Evolutionary conservation across 2,797 vertebrate genomes (phyloP), one percentile per base, ranked within the genome.

Genomic region (Gila robusta): DNA sequence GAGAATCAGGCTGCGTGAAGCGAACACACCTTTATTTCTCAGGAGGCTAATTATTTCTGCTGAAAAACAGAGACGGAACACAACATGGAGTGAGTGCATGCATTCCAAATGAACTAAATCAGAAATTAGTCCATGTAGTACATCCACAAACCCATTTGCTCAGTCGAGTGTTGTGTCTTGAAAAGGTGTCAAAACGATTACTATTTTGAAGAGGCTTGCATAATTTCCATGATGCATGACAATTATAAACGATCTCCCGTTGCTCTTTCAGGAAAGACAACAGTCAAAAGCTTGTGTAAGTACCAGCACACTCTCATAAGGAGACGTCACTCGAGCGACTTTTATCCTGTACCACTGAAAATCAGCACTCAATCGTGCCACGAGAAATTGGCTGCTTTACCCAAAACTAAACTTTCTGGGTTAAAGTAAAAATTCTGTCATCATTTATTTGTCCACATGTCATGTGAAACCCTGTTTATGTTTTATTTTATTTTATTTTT

Each of bases 1-100:
- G 88, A 88, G 86, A 89, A 88, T 80, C 82, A 88, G 85, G 71
- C 89, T 56, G 85, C 86, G 79, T 89, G 88, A 89, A 88, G 88
- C 67, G 64, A 89, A 86, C 85, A 87, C 90, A 91, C 90, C 89
- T 91, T 91, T 89, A 91, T 90, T 90, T 91, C 90, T 91, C 90
- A 85, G 66, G 90, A 91, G 90, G 90, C 90, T 91, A 90, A 91
- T 91, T 91, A 91, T 91, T 88, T 89, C 88, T 86, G 78, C 73
- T 17, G 81, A 84, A 89, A 87, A 90, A 86, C 74, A 88, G 83
- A 87, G 82, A 79, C 76, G 28, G 82, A 81, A 80, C 59, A 84
- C 83, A 89, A 88, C 83, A 81, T 72, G 88, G 71, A 44, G 76
- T 70, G 74, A 85, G 86, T 54, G 82, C 77, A 82, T 23, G 71